A percentile compares a stretch with the other conserved stretches of the same genome.
phyloP scores from a whole-genome alignment of 2,797 vertebrate species.

The Scolopax rusticola region DNA sequence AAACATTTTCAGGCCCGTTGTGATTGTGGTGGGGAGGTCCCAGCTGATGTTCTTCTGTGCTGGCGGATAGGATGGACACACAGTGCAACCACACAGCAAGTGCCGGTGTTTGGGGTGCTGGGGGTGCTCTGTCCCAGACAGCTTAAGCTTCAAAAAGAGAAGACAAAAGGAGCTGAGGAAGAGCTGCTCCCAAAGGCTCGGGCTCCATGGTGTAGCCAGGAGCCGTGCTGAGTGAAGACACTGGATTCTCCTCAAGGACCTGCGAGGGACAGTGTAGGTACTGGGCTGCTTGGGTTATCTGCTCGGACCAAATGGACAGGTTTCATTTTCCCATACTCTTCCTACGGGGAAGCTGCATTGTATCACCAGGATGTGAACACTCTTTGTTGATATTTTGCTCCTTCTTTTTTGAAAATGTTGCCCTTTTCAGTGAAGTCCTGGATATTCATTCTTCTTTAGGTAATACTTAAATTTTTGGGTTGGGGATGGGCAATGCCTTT shows the following conservation, averaged over 20 bases:
- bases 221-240: accelerated
- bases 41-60: neutral
- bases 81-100: neutral
- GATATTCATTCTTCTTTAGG: neutral
- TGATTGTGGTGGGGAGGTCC: neutral
- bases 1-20: neutral
- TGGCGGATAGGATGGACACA: neutral
- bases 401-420: neutral
- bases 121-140: neutral
- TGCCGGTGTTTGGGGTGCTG: neutral
- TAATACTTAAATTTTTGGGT: neutral
- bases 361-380: neutral
- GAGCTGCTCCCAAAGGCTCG: neutral
- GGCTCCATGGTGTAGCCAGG: neutral
- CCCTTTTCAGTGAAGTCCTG: neutral
- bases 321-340: neutral
- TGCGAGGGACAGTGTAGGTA: neutral
- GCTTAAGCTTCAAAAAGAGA: neutral
- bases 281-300: neutral
- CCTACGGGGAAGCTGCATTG: neutral
- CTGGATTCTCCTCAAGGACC: neutral
- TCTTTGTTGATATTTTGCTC: neutral
- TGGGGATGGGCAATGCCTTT: accelerated
- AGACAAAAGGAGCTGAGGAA: neutral
- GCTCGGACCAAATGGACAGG: neutral